phyloP scores from a whole-genome alignment of 2,113 vertebrate genomes.

The Ornithorhynchus anatinus region DNA sequence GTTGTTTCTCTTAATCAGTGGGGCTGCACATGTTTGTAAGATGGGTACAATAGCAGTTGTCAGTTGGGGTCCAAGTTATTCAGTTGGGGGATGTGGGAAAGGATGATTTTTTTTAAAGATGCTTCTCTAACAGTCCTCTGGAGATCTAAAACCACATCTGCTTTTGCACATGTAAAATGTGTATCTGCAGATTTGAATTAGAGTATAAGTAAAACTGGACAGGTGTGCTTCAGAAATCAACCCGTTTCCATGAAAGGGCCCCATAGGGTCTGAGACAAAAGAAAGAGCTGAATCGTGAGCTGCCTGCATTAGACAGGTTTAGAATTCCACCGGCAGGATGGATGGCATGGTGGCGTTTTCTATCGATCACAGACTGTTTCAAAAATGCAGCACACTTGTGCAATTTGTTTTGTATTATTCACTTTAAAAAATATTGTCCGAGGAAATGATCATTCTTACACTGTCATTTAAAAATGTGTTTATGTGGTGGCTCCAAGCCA shows the following conservation, averaged over 20 bases:
- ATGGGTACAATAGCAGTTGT: no score
- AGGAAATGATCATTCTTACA: not conserved
- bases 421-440: not conserved
- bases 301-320: not conserved
- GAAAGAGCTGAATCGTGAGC: not conserved
- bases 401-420: conserved; percentile 9
- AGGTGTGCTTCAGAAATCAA: not conserved
- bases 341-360: not conserved
- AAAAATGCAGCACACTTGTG: not conserved
- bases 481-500: no score
- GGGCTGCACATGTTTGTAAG: no score
- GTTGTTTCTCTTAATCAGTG: no score
- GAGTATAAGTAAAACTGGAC: not conserved
- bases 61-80: no score
- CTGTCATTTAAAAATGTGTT: not conserved
- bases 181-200: conserved; percentile 11
- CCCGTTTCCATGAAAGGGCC: not conserved
- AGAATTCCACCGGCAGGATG: not conserved
- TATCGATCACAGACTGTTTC: not conserved
- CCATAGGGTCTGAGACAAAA: no score
- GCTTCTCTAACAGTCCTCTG: not conserved
- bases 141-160: not conserved
- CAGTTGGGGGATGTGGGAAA: no score
- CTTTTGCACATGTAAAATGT: not conserved
- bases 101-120: no score